Percentiles rank a stretch among this genome's conserved stretches.
phyloP scores from a whole-genome alignment of 1,140 invertebrate species.

The Hycleus phaleratus region DNA sequence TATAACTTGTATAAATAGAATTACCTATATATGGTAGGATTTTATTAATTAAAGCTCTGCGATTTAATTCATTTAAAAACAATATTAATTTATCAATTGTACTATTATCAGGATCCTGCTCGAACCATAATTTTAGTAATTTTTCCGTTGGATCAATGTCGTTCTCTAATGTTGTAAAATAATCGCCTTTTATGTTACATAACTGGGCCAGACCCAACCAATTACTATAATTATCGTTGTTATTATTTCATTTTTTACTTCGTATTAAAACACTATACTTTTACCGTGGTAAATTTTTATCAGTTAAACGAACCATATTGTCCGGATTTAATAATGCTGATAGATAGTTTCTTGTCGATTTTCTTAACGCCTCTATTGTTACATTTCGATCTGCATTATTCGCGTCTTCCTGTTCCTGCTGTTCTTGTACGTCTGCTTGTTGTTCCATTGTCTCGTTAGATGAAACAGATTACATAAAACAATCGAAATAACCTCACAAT shows the following conservation, averaged over 20 bases:
- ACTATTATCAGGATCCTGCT: constrained; percentile 36
- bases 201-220: constrained; percentile 59
- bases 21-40: constrained; percentile 48
- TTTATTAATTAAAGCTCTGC: constrained; percentile 61
- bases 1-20: constrained; percentile 16
- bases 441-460: neutral
- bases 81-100: constrained; percentile 46
- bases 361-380: neutral
- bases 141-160: constrained; percentile 46
- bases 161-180: constrained; percentile 42
- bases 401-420: neutral
- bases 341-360: neutral
- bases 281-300: no score
- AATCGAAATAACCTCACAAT: neutral
- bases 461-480: no score
- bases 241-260: no score
- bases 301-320: neutral
- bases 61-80: constrained; percentile 51
- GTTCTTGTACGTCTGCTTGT: neutral
- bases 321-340: neutral
- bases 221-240: constrained; percentile 43
- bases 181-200: constrained; percentile 43
- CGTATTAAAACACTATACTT: no score
- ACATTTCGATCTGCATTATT: neutral
- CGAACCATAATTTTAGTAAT: constrained; percentile 46